A percentile compares a stretch with the other conserved stretches of the same genome.
Conservation (phyloP, 2,888 invertebrate genomes). For the Epirrhoe alternata region DNA sequence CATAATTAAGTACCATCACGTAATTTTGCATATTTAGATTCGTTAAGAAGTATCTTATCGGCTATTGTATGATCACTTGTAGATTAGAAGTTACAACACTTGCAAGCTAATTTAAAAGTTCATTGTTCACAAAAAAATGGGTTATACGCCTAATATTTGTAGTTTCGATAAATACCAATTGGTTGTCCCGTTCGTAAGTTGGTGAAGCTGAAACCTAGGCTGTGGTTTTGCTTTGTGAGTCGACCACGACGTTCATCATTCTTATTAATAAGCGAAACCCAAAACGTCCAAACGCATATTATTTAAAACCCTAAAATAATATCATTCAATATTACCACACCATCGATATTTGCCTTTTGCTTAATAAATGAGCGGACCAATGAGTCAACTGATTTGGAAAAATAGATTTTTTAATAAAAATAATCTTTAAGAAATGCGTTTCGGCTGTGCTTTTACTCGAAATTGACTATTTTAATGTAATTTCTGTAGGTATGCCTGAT, state of each 20-base stretch:
- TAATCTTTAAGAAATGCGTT: constrained; percentile 66
- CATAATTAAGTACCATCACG: constrained; percentile 55
- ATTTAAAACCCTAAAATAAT: constrained; percentile 27
- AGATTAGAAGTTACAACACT: constrained; percentile 30
- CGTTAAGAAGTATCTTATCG: constrained; percentile 14
- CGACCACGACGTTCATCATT: constrained; percentile 4
- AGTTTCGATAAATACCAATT: background rate
- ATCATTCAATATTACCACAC: constrained; percentile 47
- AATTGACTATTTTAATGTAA: constrained; percentile 50
- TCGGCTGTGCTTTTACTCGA: constrained; percentile 79
- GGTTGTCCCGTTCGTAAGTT: background rate
- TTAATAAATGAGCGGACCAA: constrained; percentile 80
- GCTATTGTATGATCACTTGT: constrained; percentile 26
- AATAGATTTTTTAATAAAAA: constrained; percentile 71
- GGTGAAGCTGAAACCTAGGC: constrained; percentile 1
- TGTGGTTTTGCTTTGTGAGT: constrained; percentile 15
- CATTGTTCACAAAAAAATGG: background rate
- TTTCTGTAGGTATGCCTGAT: constrained; percentile 37
- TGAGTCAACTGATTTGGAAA: constrained; percentile 76
- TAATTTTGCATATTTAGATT: constrained; percentile 53
- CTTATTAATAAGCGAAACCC: constrained; percentile 19
- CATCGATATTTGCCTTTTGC: constrained; percentile 76
- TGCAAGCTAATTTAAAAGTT: constrained; percentile 16
- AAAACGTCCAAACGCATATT: constrained; percentile 30
- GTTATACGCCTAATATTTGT: background rate